Conservation (phyloP, 2,797 vertebrate genomes). For the Tachyglossus aculeatus region DNA sequence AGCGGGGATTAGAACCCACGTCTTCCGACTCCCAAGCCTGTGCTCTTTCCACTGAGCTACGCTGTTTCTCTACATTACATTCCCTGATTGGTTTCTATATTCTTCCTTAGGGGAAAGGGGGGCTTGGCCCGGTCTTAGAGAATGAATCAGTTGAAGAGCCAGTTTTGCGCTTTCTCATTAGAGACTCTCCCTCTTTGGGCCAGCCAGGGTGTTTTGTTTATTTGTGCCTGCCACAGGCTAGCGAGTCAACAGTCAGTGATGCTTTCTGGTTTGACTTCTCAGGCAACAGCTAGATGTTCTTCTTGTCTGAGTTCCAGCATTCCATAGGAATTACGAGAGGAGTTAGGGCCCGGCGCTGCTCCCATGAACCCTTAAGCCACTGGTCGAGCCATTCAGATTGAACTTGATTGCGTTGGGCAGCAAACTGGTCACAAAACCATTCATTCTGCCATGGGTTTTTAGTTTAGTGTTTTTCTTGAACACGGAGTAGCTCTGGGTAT, state of each 20-base stretch:
- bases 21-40: no score
- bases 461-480: not conserved
- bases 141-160: not conserved
- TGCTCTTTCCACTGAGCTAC: no score
- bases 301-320: not conserved
- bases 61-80: no score
- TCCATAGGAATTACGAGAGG: not conserved
- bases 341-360: not conserved
- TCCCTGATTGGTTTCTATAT: no score
- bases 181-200: no score
- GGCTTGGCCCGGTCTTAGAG: no score
- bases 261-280: not conserved
- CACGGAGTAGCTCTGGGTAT: not conserved
- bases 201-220: no score
- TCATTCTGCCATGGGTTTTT: not conserved
- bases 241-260: no score
- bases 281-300: not conserved
- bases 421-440: conserved; percentile 16
- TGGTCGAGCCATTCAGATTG: not conserved
- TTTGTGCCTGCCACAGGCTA: no score
- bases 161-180: no score
- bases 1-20: no score
- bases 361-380: not conserved
- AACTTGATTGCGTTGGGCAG: not conserved
- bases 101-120: no score